Percentiles rank a stretch among this genome's conserved stretches.
phyloP scores from a whole-genome alignment of 2,797 vertebrate species.

The Serranus cabrilla region DNA sequence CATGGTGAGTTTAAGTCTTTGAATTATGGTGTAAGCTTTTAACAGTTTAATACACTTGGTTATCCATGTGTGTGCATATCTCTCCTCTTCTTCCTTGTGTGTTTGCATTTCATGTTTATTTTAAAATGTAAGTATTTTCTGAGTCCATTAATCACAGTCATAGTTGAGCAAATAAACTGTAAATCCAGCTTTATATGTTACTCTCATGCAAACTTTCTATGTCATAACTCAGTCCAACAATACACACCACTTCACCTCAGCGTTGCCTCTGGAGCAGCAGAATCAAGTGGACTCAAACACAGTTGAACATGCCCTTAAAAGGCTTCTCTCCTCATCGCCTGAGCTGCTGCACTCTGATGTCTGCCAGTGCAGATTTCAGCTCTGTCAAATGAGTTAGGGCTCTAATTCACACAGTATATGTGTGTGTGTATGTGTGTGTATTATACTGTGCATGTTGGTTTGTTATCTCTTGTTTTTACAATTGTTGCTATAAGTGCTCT shows the following conservation, averaged over 20 bases:
- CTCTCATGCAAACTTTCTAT: slow-evolving; percentile 10
- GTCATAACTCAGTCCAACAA: slow-evolving; percentile 47
- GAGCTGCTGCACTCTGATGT: slow-evolving; percentile 64
- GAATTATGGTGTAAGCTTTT: slow-evolving; percentile 1
- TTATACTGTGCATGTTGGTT: not conserved
- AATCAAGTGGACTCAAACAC: slow-evolving; percentile 73
- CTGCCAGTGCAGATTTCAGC: slow-evolving; percentile 66
- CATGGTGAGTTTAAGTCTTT: slow-evolving; percentile 46
- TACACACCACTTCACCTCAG: slow-evolving; percentile 44
- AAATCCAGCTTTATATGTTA: slow-evolving; percentile 23
- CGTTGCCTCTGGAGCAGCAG: slow-evolving; percentile 60
- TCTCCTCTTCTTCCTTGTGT: not conserved
- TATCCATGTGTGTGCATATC: not conserved
- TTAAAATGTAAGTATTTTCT: not conserved
- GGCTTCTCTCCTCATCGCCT: slow-evolving; percentile 69
- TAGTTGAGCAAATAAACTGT: slow-evolving; percentile 1
- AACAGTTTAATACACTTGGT: not conserved
- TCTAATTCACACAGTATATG: slow-evolving; percentile 31
- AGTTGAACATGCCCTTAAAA: slow-evolving; percentile 85
- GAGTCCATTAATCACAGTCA: not conserved
- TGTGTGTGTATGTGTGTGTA: not conserved
- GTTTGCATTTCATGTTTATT: not conserved
- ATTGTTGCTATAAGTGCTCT: not conserved
- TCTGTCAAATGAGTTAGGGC: slow-evolving; percentile 51
- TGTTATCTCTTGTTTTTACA: not conserved